phyloP scores from a whole-genome alignment of 1,140 invertebrate species.

The Aphidius ervi region DNA sequence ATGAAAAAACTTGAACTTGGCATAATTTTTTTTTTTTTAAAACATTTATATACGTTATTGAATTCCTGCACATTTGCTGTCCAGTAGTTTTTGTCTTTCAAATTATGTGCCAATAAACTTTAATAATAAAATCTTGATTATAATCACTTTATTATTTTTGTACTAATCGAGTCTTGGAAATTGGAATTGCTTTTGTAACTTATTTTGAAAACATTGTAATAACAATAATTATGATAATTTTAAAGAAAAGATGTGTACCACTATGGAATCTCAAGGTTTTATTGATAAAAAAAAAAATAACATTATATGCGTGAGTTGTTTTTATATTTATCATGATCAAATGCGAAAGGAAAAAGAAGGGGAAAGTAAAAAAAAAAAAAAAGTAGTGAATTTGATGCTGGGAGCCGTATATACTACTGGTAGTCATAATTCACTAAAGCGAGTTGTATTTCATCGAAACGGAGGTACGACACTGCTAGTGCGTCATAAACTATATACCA shows the following conservation, averaged over 20 bases:
- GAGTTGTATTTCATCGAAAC: conserved; percentile 34
- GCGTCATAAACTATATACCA: conserved; percentile 9
- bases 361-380: not conserved
- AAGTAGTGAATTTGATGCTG: not conserved
- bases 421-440: conserved; percentile 26
- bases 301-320: no score
- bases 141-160: conserved; percentile 15
- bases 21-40: no score
- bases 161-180: conserved; percentile 16
- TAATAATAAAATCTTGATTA: conserved; percentile 12
- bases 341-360: no score
- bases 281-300: no score
- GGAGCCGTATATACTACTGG: not conserved
- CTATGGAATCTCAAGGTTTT: no score
- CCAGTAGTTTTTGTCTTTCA: no score
- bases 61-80: no score
- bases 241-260: no score
- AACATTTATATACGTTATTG: no score
- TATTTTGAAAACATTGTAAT: not conserved
- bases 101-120: conserved; percentile 17
- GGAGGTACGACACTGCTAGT: conserved; percentile 19
- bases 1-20: no score
- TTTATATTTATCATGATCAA: no score
- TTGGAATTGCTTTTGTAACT: conserved; percentile 15
- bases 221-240: no score